Base-by-base conservation (phyloP, 2,888 invertebrate genomes). In the Drosophila sordidula region DNA sequence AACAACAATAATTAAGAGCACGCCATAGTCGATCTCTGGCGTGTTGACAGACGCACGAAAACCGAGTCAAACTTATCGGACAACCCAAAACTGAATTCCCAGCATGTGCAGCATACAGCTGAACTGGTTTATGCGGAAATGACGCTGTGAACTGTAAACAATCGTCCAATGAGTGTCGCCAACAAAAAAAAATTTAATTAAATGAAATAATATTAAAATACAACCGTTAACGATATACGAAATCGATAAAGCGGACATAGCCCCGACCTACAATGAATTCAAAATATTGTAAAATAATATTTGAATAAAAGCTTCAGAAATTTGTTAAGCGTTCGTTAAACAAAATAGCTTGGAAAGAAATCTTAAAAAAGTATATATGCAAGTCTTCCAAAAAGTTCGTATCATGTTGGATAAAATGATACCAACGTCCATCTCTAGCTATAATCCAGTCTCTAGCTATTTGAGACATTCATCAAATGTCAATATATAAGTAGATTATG, bases 41-140 rank as follows among this genome's bases (percentile, higher is more conserved):
- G 44, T 54, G 57, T 49, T 42, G 44, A 39, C 34, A 39, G 32
- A 34, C 50, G 54, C 38, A 22, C 38, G 44, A 71, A 68, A 70
- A 34, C 34, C 38, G 26, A 54, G 59, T 56, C 45, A 38, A 46
- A 52, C 34, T 58, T 56, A 77, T 69, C 68, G 54, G 38, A 54
- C 69, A 65, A 41, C 38, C 12, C 26, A n/a, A 51, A 55, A 56
- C 4, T 50, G 54, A 59, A 70, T 75, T 72, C 57, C 63, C 56
- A 66, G 71, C 29, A n/a, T n/a, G 29, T 64, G 45, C 57, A 47
- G 26, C 36, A 11, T 49, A 26, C 29, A 29, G 25, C 22, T 25
- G n/a, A 76, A 78, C 76, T 71, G 67, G 82, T 65, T 74, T 65
- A 66, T 68, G 64, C 86, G 83, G 88, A 83, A 83, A 76, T 83